A percentile compares a stretch with the other conserved stretches of the same genome.
Evolutionary conservation across 2,797 vertebrate genomes (phyloP).

Genomic region (Heteromormyrus szaboi): DNA sequence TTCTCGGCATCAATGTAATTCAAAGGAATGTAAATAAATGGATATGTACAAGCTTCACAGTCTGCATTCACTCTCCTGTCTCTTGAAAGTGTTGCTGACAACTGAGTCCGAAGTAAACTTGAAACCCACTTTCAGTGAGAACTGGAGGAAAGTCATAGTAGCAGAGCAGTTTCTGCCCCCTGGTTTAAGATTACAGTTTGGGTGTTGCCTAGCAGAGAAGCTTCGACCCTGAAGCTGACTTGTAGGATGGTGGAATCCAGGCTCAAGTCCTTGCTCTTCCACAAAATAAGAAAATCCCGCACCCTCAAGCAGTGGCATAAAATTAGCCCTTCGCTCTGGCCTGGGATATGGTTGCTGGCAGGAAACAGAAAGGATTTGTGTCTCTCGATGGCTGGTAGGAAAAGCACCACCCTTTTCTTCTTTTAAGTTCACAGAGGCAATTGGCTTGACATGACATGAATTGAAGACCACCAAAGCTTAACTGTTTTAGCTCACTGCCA

Average conservation of each 20-base stretch:
- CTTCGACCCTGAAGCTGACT: neutral
- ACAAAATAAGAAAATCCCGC: constrained; percentile 15
- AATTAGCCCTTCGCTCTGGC: constrained; percentile 30
- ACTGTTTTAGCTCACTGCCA: neutral
- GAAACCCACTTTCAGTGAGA: neutral
- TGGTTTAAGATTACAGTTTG: neutral
- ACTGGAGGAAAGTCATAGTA: neutral
- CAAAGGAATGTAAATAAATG: neutral
- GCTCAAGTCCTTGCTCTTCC: neutral
- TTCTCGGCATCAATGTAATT: neutral
- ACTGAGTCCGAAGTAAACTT: neutral
- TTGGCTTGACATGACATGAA: neutral
- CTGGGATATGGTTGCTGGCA: constrained; percentile 34
- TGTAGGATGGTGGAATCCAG: neutral
- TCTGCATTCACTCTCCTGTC: neutral
- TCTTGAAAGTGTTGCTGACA: neutral
- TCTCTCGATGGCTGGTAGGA: constrained; percentile 32
- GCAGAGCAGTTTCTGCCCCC: neutral
- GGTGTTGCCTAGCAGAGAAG: neutral
- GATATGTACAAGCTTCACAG: neutral
- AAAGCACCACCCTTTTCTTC: constrained; percentile 12
- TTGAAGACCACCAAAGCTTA: neutral
- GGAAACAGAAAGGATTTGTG: constrained; percentile 10
- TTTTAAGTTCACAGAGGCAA: constrained; percentile 9
- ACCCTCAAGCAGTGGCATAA: constrained; percentile 24